Percentiles rank a stretch among this genome's conserved stretches.
phyloP scores from a whole-genome alignment of 2,797 vertebrate species.

The Sphenodon punctatus region DNA sequence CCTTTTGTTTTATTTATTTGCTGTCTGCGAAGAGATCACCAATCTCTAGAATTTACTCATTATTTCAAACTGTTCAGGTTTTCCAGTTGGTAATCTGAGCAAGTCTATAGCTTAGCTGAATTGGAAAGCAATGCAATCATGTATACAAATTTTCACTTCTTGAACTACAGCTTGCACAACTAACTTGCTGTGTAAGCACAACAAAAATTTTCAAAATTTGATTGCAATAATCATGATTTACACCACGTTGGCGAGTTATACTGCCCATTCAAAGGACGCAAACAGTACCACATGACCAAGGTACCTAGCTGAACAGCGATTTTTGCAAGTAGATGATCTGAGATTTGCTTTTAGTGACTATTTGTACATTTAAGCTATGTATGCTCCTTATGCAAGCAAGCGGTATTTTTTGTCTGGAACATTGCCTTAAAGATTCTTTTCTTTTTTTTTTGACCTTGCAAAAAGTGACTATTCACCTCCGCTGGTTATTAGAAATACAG shows the following conservation, averaged over 20 bases:
- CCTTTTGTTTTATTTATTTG: background rate
- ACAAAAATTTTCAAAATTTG: background rate
- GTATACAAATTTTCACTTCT: background rate
- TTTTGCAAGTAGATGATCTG: background rate
- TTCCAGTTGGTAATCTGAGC: background rate
- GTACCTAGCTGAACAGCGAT: background rate
- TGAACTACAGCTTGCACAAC: background rate
- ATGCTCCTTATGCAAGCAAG: background rate
- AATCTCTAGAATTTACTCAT: background rate
- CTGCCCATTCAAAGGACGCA: slow-evolving; percentile 5
- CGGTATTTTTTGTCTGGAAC: background rate
- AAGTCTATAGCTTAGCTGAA: background rate
- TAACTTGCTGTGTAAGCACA: background rate
- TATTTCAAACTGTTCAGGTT: slow-evolving; percentile 3
- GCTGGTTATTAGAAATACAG: slow-evolving; percentile 7
- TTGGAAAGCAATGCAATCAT: background rate
- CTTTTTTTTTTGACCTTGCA: background rate
- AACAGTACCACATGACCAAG: background rate
- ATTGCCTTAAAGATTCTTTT: background rate
- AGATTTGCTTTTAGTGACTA: background rate
- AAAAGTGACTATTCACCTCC: background rate
- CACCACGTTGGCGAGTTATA: background rate
- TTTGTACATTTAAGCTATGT: background rate
- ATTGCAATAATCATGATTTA: background rate
- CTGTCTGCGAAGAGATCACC: background rate